These are phyloP conservation scores for Athene noctua DNA, from an alignment of 2,113 vertebrate species.

Conservation along the genomic window DNA sequence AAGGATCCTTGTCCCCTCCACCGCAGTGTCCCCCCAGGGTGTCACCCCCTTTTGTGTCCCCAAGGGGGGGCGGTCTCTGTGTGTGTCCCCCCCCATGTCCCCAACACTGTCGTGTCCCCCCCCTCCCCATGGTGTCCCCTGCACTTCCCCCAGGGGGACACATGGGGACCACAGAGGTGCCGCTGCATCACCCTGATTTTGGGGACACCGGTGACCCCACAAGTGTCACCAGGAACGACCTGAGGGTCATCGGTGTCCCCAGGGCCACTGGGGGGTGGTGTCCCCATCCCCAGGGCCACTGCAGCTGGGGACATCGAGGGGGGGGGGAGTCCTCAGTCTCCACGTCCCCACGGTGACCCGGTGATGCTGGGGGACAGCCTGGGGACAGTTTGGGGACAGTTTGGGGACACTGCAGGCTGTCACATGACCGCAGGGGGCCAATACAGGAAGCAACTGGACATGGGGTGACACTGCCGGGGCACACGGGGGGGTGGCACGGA, in stretches of 20 bases:
- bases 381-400: too few relatives aligned
- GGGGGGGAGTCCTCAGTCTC: too few relatives aligned
- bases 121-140: background rate
- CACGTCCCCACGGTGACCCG: background rate
- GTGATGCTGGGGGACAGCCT: background rate
- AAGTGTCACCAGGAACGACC: background rate
- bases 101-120: background rate
- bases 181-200: background rate
- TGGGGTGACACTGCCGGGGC: background rate
- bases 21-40: background rate
- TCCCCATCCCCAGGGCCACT: background rate
- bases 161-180: background rate
- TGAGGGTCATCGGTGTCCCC: background rate
- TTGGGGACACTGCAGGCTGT: background rate
- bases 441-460: background rate
- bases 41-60: background rate
- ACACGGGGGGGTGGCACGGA: background rate
- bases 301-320: background rate
- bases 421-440: background rate
- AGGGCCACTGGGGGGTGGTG: background rate
- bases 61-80: background rate
- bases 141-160: too few relatives aligned
- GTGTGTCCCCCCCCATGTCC: too few relatives aligned
- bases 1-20: background rate
- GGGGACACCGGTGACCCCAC: background rate